Evolutionary conservation across 2,888 invertebrate species (phyloP), one percentile per base, ranked within the genome.

Genomic region (Tinea semifulvella): DNA sequence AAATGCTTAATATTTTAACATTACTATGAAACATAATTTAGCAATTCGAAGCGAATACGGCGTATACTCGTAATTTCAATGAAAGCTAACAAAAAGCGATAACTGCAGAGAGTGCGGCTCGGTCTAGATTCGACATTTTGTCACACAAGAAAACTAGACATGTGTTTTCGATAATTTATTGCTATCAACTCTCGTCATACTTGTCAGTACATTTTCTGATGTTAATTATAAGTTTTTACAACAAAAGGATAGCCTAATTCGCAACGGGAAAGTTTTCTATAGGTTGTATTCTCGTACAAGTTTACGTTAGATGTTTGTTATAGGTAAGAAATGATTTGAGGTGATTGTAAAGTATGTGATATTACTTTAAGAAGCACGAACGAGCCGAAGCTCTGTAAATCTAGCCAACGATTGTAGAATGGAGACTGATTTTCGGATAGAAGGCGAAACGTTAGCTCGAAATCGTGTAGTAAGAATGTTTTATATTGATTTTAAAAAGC

Each of bases 351-450:
- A 56, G 69, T 70, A 70, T 82, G 81, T 81, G 81, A 82, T 81
- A 81, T 75, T 72, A 79, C 65, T 68, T 65, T 74, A 74, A 68
- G 71, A 38, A 50, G 55, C 53, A 52, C 49, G 51, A 56, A 57
- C 63, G 40, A 22, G 40, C 13, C 13, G 40, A 20, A 20, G 67
- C 60, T 61, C 61, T 66, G 58, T 65, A 59, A 58, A 61, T 52
- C 55, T 57, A 72, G 66, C 67, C 68, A 67, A 70, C 66, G 64
- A 68, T 53, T 68, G 70, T 63, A 65, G 71, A 68, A 65, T 51
- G 63, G 66, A 71, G 79, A 80, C 79, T 80, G 77, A 80, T 79
- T 75, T 77, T 75, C 68, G 70, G 77, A 72, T 77, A 79, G 76
- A 73, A 7, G 40, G 25, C 62, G 65, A 66, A 68, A 66, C 57